Percentiles rank a stretch among this genome's conserved stretches.
Evolutionary conservation across 2,113 vertebrate genomes (phyloP).

Genomic region (Passer domesticus): DNA sequence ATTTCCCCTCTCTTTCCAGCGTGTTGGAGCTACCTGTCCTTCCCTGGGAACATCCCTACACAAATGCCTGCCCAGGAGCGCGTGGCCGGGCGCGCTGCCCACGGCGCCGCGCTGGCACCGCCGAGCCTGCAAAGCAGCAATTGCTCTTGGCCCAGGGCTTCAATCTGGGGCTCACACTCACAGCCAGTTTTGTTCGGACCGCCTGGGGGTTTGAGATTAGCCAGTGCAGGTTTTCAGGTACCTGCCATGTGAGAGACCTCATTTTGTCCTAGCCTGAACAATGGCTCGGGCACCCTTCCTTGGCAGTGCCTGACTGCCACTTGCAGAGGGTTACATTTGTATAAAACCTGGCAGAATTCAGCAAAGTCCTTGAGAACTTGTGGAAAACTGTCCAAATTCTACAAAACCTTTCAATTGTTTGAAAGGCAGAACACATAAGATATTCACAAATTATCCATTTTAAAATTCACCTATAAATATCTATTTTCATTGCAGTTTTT

Average conservation of each 20-base stretch:
- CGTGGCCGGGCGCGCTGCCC: neutral
- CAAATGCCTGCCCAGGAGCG: neutral
- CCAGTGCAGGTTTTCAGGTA: neutral
- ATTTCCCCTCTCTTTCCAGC: neutral
- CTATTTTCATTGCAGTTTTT: neutral
- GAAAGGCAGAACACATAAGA: neutral
- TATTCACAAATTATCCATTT: neutral
- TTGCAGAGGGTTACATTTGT: neutral
- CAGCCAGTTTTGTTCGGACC: slow-evolving; percentile 3
- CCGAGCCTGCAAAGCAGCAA: neutral
- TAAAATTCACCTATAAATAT: neutral
- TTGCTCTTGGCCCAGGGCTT: slow-evolving; percentile 23
- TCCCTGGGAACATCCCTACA: neutral
- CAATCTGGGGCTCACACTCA: neutral
- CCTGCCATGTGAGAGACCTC: neutral
- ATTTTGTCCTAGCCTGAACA: neutral
- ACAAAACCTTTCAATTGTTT: neutral
- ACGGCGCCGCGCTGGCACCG: neutral
- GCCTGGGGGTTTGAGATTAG: neutral
- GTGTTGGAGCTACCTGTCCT: neutral
- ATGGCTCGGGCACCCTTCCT: neutral
- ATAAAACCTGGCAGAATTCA: neutral
- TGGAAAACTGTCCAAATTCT: neutral
- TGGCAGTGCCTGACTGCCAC: neutral
- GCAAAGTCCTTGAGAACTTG: neutral